Evolutionary conservation across 2,797 vertebrate species (phyloP).

Genomic region (Rousettus madagascariensis): DNA sequence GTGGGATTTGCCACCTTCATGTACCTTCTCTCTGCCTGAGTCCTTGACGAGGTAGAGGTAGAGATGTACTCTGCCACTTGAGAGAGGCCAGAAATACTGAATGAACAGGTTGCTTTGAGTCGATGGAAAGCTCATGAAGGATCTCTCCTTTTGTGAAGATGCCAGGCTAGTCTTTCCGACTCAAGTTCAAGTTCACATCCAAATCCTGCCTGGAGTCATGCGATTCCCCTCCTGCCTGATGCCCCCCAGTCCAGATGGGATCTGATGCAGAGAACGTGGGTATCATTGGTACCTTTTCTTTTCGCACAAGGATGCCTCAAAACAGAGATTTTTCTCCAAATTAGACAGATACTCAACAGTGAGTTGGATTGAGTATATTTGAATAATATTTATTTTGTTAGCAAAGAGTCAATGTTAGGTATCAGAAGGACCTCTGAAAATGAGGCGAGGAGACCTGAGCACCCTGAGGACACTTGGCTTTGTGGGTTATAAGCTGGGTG

Average conservation of each 20-base stretch:
- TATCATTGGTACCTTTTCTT: not conserved
- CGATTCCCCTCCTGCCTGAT: not conserved
- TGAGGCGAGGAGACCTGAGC: not conserved
- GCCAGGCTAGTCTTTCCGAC: not conserved
- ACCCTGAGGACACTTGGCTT: not conserved
- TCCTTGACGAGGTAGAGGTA: not conserved
- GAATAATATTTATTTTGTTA: conserved; percentile 5
- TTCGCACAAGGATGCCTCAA: not conserved
- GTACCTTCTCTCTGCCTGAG: not conserved
- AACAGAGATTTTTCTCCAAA: not conserved
- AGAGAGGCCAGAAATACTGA: not conserved
- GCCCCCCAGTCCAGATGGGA: not conserved
- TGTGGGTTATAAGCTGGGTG: not conserved
- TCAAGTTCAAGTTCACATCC: not conserved
- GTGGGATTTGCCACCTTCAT: not conserved
- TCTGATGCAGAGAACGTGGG: not conserved
- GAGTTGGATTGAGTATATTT: not conserved
- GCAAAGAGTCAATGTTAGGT: not conserved
- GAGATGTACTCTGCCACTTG: not conserved
- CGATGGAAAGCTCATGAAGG: not conserved
- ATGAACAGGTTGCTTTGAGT: not conserved
- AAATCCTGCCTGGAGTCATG: not conserved
- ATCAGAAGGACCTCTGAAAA: not conserved
- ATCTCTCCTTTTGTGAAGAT: not conserved
- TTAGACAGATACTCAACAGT: not conserved